Base-by-base conservation (phyloP, 2,797 vertebrate species). In the Pagetopsis macropterus region DNA sequence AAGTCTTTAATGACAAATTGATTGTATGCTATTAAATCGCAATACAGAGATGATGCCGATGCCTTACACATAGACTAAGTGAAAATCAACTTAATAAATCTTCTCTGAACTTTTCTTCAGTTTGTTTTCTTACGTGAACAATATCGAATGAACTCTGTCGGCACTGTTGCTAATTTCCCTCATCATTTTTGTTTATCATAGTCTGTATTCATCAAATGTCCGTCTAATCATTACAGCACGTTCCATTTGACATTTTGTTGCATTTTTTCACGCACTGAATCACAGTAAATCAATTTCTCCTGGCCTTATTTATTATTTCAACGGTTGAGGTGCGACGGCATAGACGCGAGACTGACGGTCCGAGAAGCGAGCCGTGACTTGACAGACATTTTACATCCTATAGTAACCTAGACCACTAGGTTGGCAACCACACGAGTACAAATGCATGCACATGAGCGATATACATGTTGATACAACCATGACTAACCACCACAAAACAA, bases 401-500 rank as follows among this genome's bases (percentile, higher is more conserved):
- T 61, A 63, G 49, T 58, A 76, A 56, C 64, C 52, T 49, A 40
- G 65, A 51, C 73, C 72, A 37, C 55, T 17, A 45, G 61, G 56
- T 65, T 59, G 59, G 56, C 54, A 51, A 51, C 64, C 45, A 9
- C 79, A 62, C 33, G 8, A 8, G 27, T 33, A 41, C 54, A 63
- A 21, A 5, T 27, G 27, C 27, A 27, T 27, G 23, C n/a, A 76
- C 51, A 75, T 17, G n/a, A 77, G 69, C 66, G 31, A 55, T 63
- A 23, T 52, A 31, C 81, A 79, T 65, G 62, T 80, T 72, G 72
- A 77, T 58, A 48, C 65, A 68, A 54, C 66, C 27, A 23, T 54
- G 40, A 13, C 81, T 75, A 44, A 48, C 73, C 52, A 8, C 75
- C 83, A 45, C 82, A 79, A 70, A 89, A 86, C 84, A 78, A 77